phyloP scores from a whole-genome alignment of 2,113 vertebrate species.

The Fukomys damarensis region DNA sequence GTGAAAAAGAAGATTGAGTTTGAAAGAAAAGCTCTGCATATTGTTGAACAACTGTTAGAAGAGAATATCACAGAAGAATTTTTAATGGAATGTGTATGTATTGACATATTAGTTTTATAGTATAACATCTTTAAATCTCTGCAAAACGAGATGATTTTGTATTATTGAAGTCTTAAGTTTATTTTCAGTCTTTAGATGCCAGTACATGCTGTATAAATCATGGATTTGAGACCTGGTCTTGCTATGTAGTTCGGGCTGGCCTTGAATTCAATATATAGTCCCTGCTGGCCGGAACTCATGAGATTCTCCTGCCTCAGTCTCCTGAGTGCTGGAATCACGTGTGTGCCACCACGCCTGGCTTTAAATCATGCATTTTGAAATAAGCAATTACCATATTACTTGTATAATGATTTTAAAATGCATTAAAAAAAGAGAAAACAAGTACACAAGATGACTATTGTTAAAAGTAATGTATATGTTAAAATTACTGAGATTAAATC shows the following conservation, averaged over 20 bases:
- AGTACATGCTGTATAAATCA: not conserved
- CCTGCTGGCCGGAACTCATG: not conserved
- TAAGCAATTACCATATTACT: not conserved
- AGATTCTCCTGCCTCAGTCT: not conserved
- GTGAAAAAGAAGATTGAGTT: constrained; percentile 90
- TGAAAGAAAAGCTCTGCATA: constrained; percentile 90
- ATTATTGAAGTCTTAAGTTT: constrained; percentile 43
- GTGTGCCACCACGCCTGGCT: not conserved
- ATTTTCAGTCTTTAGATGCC: not conserved
- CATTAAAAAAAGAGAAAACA: constrained; percentile 18
- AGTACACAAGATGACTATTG: not conserved
- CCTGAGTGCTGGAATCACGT: not conserved
- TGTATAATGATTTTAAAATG: constrained; percentile 43
- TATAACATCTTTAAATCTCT: not conserved
- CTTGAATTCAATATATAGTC: not conserved
- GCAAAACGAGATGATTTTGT: not conserved
- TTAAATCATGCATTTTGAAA: constrained; percentile 30
- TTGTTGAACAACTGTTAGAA: constrained; percentile 95
- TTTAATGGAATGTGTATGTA: constrained; percentile 92
- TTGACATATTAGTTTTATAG: constrained; percentile 35
- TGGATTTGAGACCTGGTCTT: not conserved
- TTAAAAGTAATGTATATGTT: not conserved
- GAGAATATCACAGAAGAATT: constrained; percentile 93
- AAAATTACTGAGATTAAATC: not conserved
- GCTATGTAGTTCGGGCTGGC: not conserved